phyloP scores from a whole-genome alignment of 2,113 vertebrate species.

The Dermatemys mawii region DNA sequence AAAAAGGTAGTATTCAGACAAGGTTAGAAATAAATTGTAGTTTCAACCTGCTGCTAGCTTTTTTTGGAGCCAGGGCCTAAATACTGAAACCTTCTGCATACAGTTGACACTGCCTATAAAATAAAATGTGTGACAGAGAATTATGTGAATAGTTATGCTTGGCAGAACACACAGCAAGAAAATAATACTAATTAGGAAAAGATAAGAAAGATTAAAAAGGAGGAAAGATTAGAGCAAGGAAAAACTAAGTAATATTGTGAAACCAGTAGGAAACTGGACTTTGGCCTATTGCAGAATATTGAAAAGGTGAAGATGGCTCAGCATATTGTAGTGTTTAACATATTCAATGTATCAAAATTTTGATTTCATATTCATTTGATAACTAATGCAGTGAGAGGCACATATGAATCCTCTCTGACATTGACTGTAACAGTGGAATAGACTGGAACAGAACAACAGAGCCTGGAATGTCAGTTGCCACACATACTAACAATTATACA shows the following conservation, averaged over 20 bases:
- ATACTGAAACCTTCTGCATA: slow-evolving; percentile 48
- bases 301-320: slow-evolving; percentile 3
- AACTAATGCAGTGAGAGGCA: slow-evolving; percentile 71
- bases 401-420: slow-evolving; percentile 49
- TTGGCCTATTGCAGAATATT: background rate
- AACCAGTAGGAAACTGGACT: slow-evolving; percentile 10
- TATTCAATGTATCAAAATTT: slow-evolving; percentile 55
- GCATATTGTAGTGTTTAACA: slow-evolving; percentile 34
- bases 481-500: slow-evolving; percentile 51
- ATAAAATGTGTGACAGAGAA: background rate
- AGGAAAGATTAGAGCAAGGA: background rate
- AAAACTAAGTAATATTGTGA: background rate
- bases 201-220: background rate
- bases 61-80: slow-evolving; percentile 10
- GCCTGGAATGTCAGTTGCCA: slow-evolving; percentile 51
- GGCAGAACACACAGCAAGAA: background rate
- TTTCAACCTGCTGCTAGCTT: slow-evolving; percentile 50
- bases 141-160: background rate
- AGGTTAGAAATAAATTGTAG: slow-evolving; percentile 55
- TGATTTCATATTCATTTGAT: slow-evolving; percentile 63
- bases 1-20: slow-evolving; percentile 47
- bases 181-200: background rate
- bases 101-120: slow-evolving; percentile 33
- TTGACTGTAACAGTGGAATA: slow-evolving; percentile 51
- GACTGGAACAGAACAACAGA: background rate